Evolutionary conservation across 1,140 invertebrate genomes (phyloP), one percentile per base, ranked within the genome.

Genomic region (Pseudachorutes palmiensis): DNA sequence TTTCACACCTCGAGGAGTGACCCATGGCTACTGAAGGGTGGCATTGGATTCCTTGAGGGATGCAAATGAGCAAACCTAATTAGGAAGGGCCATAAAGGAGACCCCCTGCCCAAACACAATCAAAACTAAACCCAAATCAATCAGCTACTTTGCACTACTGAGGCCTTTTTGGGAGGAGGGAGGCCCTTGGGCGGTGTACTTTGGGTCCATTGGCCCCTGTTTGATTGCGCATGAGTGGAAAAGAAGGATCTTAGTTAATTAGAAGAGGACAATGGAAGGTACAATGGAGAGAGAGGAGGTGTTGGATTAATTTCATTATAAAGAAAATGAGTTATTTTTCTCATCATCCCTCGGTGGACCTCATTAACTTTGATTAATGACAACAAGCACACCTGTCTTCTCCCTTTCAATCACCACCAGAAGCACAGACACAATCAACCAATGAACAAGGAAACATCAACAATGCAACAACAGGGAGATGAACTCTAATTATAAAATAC

Each of bases 321-420:
- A 51, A 49, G 69, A 71, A 66, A 72, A 72, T 70, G 69, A 72
- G 69, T 57, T 68, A n/a, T 70, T 69, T 63, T 72, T 70, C 36
- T 41, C 36, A 41, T 41, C 51, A 55, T 12, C 14, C 51, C 24
- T 55, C 24, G 12, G 24, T 71, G 67, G 64, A 69, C 58, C 72
- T 73, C 72, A 73, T 73, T 73, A 73, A 70, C 64, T 73, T 71
- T 73, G 72, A 73, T 73, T 73, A 73, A 73, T 73, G 72, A 64
- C 65, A 66, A 65, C 45, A 67, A 65, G n/a, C n/a, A 72, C 70
- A 72, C 70, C 70, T 72, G 70, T 72, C 70, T 67, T 63, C n/a
- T 55, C n/a, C 24, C 58, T 31, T 31, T 60, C 51, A 55, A 12
- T 26, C 51, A 55, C 12, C 51, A 14, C 24, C 51, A 14, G 3